These are phyloP conservation scores for Aquatica leii DNA, from an alignment of 2,888 invertebrate species.

Conservation along the genomic window DNA sequence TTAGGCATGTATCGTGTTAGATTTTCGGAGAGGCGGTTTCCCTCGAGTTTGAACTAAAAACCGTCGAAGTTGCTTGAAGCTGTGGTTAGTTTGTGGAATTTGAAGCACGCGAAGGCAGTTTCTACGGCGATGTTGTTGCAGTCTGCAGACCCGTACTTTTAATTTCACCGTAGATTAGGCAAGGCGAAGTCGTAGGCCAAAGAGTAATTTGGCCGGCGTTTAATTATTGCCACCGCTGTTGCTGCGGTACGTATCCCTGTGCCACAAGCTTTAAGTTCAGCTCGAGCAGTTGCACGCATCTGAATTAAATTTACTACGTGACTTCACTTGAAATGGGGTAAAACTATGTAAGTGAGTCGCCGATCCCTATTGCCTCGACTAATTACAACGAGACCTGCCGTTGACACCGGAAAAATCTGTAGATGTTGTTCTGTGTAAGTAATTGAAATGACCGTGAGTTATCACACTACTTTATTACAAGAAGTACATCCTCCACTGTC, in stretches of 20 bases:
- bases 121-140: slow-evolving; percentile 13
- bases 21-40: slow-evolving; percentile 11
- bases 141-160: slow-evolving; percentile 40
- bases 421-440: slow-evolving; percentile 11
- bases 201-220: slow-evolving; percentile 43
- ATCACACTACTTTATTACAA: neutral
- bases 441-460: slow-evolving; percentile 7
- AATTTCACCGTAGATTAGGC: slow-evolving; percentile 51
- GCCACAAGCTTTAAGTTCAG: slow-evolving; percentile 25
- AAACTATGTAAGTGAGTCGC: slow-evolving; percentile 38
- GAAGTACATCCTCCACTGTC: too few species aligned
- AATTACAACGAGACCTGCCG: slow-evolving; percentile 38
- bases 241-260: slow-evolving; percentile 23
- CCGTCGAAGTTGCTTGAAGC: neutral
- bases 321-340: slow-evolving; percentile 52
- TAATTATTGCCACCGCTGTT: slow-evolving; percentile 42
- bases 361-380: slow-evolving; percentile 36
- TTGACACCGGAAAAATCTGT: slow-evolving; percentile 36
- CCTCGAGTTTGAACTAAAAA: slow-evolving; percentile 10
- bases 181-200: slow-evolving; percentile 35
- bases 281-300: slow-evolving; percentile 43
- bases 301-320: slow-evolving; percentile 57
- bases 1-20: slow-evolving; percentile 13
- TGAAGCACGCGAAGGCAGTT: slow-evolving; percentile 10
- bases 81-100: slow-evolving; percentile 18